Conservation (phyloP, 2,888 invertebrate genomes). For the Sclerodermus sp. region DNA sequence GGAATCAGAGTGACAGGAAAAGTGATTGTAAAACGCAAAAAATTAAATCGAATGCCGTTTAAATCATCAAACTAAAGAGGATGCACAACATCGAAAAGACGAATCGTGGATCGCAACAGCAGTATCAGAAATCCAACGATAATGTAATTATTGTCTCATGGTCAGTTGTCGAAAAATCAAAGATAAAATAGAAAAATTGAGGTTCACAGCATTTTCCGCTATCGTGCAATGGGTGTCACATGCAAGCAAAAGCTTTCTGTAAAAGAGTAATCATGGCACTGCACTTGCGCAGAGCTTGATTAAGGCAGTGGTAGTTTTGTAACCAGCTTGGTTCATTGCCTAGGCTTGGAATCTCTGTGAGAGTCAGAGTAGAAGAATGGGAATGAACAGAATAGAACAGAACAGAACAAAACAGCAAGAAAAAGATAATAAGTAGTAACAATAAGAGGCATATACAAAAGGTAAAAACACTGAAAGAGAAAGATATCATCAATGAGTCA, state of each 20-base stretch:
- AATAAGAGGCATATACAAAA: not conserved
- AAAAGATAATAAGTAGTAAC: conserved; percentile 8
- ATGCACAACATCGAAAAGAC: not conserved
- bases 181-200: conserved; percentile 1
- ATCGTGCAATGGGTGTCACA: not conserved
- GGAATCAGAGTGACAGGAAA: conserved; percentile 14
- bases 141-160: too few species aligned
- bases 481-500: conserved; percentile 17
- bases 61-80: not conserved
- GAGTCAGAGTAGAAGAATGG: conserved; percentile 5
- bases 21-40: not conserved
- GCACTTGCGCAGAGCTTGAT: too few species aligned
- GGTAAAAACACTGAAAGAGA: conserved; percentile 10
- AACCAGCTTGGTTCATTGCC: too few species aligned
- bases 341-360: too few species aligned
- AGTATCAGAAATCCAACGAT: too few species aligned
- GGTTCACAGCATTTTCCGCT: not conserved
- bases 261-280: too few species aligned
- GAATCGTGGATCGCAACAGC: too few species aligned
- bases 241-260: too few species aligned
- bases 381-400: not conserved
- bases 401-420: not conserved
- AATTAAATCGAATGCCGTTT: not conserved
- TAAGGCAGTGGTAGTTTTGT: too few species aligned
- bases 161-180: too few species aligned